Evolutionary conservation across 1,140 invertebrate genomes (phyloP).

Genomic region (Subanguina moxae): DNA sequence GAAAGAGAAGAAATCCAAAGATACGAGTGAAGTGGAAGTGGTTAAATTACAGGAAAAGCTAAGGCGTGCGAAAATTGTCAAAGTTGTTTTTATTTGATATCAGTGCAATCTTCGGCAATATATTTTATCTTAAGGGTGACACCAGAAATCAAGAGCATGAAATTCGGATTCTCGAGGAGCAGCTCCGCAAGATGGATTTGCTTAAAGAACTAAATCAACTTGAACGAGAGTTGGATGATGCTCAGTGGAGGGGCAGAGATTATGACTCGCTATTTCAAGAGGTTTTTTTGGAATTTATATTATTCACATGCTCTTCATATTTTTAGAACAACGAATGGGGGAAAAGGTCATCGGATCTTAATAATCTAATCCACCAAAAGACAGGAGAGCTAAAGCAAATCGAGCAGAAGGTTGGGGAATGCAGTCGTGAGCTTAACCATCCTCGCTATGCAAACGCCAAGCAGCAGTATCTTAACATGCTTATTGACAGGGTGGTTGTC

Average conservation of each 20-base stretch:
- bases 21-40: slow-evolving; percentile 9
- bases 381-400: slow-evolving; percentile 55
- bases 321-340: too few relatives aligned
- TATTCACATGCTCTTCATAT: not conserved
- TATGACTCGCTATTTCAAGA: not conserved
- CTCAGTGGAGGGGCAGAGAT: not conserved
- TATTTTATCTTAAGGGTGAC: slow-evolving; percentile 17
- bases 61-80: not conserved
- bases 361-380: slow-evolving; percentile 30
- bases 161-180: slow-evolving; percentile 23
- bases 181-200: slow-evolving; percentile 27
- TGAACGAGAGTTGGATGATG: not conserved
- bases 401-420: slow-evolving; percentile 63
- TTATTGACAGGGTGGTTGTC: slow-evolving; percentile 28
- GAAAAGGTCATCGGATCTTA: slow-evolving; percentile 5
- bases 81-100: not conserved
- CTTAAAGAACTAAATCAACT: slow-evolving; percentile 33
- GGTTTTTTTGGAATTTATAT: too few relatives aligned
- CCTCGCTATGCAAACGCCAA: slow-evolving; percentile 28
- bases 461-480: slow-evolving; percentile 24
- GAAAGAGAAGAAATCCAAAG: not conserved
- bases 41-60: not conserved
- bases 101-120: too few relatives aligned
- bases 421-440: slow-evolving; percentile 61
- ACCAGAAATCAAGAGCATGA: slow-evolving; percentile 18